A percentile compares a stretch with the other conserved stretches of the same genome.
phyloP scores from a whole-genome alignment of 37 sponge, comb jelly and placozoan genomes.

The Ianthella basta region DNA sequence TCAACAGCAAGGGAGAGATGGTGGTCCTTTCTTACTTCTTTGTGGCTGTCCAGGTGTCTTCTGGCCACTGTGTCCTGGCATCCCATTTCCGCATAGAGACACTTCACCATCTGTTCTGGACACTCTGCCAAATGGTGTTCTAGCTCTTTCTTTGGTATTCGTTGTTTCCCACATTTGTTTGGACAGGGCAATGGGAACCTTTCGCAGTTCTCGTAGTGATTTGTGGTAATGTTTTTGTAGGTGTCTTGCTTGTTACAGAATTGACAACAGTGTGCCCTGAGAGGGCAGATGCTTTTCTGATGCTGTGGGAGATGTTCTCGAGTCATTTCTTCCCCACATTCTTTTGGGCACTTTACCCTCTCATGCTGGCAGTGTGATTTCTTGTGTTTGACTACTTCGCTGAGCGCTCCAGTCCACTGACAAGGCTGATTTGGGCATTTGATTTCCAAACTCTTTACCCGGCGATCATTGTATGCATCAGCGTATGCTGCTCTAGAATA shows the following conservation, averaged over 20 bases:
- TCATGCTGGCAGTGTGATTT: background rate
- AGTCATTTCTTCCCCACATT: background rate
- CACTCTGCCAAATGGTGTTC: constrained; percentile 16
- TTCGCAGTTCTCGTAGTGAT: constrained; percentile 7
- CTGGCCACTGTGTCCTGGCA: background rate
- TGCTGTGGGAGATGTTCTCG: background rate
- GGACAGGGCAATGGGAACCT: constrained; percentile 4
- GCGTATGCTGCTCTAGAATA: too few relatives aligned
- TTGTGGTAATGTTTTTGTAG: background rate
- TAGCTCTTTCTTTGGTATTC: background rate
- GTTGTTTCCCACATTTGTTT: background rate
- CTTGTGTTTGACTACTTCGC: background rate
- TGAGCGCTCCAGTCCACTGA: constrained; percentile 14
- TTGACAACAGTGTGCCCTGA: background rate
- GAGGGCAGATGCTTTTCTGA: background rate
- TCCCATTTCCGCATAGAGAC: background rate
- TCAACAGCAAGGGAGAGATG: background rate
- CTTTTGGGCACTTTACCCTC: background rate
- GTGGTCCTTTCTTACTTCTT: background rate
- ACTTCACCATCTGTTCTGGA: background rate
- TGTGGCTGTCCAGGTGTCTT: background rate
- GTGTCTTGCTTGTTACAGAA: background rate
- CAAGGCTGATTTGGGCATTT: constrained; percentile 1
- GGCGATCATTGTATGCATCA: background rate
- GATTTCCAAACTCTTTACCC: background rate